These are phyloP conservation scores for Gallinago media DNA, from an alignment of 2,113 vertebrate species.

Conservation along the genomic window DNA sequence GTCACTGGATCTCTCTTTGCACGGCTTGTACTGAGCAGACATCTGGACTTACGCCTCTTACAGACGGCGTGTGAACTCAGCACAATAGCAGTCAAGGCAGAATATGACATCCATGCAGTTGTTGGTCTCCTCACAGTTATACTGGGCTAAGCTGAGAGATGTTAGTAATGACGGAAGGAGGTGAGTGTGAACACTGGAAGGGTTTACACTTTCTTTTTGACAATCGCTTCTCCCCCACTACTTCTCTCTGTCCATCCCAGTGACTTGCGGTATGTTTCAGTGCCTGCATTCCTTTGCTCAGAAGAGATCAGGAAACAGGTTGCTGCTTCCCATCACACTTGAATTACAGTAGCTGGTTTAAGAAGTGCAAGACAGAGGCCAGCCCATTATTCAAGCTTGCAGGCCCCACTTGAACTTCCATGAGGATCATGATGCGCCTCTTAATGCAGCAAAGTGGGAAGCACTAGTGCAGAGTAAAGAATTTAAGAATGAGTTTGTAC, in stretches of 20 bases:
- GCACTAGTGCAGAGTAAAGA: not conserved
- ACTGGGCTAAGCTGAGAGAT: not conserved
- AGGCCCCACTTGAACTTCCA: not conserved
- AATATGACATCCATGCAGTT: not conserved
- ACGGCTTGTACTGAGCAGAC: not conserved
- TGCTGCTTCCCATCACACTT: not conserved
- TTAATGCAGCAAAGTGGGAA: not conserved
- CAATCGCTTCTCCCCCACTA: rapidly evolving
- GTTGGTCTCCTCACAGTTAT: not conserved
- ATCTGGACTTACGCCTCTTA: not conserved
- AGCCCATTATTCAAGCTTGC: not conserved
- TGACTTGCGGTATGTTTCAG: not conserved
- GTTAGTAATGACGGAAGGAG: not conserved
- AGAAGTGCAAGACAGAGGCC: not conserved
- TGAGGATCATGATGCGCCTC: not conserved
- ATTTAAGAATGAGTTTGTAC: not conserved
- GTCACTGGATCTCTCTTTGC: not conserved
- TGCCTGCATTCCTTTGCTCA: not conserved
- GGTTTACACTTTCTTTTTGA: not conserved
- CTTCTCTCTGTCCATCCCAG: not conserved
- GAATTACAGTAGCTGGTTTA: not conserved
- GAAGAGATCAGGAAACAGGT: not conserved
- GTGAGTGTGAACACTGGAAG: not conserved
- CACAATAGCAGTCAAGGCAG: not conserved
- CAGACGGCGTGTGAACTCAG: not conserved